Percentiles rank a stretch among this genome's conserved stretches.
phyloP scores from a whole-genome alignment of 92 coral and sea anemone genomes.

The Muricea muricata region DNA sequence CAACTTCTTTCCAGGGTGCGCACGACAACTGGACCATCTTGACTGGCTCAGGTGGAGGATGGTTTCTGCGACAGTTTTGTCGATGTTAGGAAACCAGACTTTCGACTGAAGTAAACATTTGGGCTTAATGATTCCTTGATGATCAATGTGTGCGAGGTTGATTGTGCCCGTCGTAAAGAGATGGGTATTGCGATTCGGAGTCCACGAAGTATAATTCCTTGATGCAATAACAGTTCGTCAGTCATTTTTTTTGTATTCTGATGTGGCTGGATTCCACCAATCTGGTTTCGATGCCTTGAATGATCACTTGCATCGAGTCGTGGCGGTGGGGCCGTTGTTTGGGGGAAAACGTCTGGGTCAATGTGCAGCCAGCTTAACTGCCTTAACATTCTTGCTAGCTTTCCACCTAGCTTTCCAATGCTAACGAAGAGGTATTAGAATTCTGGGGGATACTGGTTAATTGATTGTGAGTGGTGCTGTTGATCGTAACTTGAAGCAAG shows the following conservation, averaged over 20 bases:
- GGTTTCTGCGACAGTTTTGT: neutral
- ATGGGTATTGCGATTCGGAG: conserved; percentile 52
- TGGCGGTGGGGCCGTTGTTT: conserved; percentile 43
- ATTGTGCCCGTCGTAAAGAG: conserved; percentile 42
- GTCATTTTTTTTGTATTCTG: conserved; percentile 52
- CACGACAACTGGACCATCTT: neutral
- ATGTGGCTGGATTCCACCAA: conserved; percentile 48
- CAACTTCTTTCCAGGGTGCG: neutral
- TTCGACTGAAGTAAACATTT: conserved; percentile 54
- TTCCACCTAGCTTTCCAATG: conserved; percentile 17
- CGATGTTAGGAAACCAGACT: conserved; percentile 70
- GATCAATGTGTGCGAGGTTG: conserved; percentile 60
- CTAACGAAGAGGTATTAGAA: conserved; percentile 24
- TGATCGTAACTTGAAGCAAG: neutral
- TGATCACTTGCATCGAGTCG: conserved; percentile 40
- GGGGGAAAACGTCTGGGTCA: conserved; percentile 49
- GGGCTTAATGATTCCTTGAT: conserved; percentile 57
- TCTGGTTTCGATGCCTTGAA: conserved; percentile 49
- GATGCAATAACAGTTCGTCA: conserved; percentile 55
- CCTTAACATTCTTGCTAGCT: no score
- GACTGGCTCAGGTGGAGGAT: neutral
- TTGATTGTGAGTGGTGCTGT: neutral
- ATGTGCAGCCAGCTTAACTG: conserved; percentile 77
- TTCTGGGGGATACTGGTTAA: neutral
- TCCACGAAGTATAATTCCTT: conserved; percentile 44